Percentiles rank a stretch among this genome's conserved stretches.
Conservation (phyloP, 2,888 invertebrate genomes). For the Tanaodytes sp. region DNA sequence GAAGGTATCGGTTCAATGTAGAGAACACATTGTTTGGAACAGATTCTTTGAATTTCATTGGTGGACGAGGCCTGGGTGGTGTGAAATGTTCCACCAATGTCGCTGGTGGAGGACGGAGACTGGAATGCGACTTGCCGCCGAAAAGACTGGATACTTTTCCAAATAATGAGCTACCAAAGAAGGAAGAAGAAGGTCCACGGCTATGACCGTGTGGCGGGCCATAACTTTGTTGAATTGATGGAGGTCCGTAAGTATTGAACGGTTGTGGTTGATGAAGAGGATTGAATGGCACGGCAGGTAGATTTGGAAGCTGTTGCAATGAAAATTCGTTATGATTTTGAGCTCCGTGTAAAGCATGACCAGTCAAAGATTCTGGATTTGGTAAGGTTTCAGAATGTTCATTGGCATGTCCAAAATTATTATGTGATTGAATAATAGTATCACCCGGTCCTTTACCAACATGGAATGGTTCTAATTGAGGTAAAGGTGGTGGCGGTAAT, state of each 20-base stretch:
- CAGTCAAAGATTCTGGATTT: slow-evolving; percentile 49
- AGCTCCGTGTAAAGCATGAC: slow-evolving; percentile 46
- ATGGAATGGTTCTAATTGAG: slow-evolving; percentile 67
- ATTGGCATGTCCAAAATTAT: slow-evolving; percentile 47
- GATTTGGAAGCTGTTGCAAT: slow-evolving; percentile 59
- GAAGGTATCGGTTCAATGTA: slow-evolving; percentile 75
- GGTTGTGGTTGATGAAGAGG: slow-evolving; percentile 29
- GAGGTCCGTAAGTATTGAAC: slow-evolving; percentile 50
- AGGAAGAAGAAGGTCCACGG: slow-evolving; percentile 28
- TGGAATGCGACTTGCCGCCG: slow-evolving; percentile 15
- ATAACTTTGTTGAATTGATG: slow-evolving; percentile 22
- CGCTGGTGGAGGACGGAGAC: slow-evolving; percentile 25
- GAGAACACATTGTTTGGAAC: slow-evolving; percentile 82
- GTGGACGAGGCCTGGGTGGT: slow-evolving; percentile 71
- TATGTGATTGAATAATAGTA: slow-evolving; percentile 53
- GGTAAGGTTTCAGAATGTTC: slow-evolving; percentile 60
- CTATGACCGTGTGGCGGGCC: slow-evolving; percentile 27
- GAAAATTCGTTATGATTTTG: slow-evolving; percentile 55
- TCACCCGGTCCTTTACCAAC: slow-evolving; percentile 61
- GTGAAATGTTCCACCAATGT: slow-evolving; percentile 56
- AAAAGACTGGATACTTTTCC: slow-evolving; percentile 62
- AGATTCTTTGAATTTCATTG: slow-evolving; percentile 83
- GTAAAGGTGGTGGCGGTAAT: slow-evolving; percentile 67
- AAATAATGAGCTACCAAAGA: slow-evolving; percentile 60
- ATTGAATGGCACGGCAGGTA: slow-evolving; percentile 56